Evolutionary conservation across 2,113 vertebrate genomes (phyloP).

Genomic region (Cyprinodon variegatus): DNA sequence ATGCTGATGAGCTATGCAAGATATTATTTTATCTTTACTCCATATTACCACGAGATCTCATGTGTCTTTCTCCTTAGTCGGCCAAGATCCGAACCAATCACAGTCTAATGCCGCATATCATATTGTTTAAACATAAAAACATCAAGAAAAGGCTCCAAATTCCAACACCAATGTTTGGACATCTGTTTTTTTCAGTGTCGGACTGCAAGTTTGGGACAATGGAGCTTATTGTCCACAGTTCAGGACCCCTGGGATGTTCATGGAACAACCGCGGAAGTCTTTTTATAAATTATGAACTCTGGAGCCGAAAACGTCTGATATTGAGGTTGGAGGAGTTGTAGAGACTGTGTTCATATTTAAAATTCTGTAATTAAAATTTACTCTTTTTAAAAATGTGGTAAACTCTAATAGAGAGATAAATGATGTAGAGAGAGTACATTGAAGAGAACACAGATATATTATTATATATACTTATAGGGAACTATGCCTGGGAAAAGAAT

Average conservation of each 20-base stretch:
- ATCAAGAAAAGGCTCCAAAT: constrained; percentile 4
- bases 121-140: constrained; percentile 28
- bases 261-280: constrained; percentile 55
- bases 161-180: constrained; percentile 44
- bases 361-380: neutral
- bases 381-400: neutral
- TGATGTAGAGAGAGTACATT: neutral
- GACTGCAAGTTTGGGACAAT: constrained; percentile 66
- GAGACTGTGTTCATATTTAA: neutral
- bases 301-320: constrained; percentile 10
- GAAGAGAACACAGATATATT: neutral
- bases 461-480: no score
- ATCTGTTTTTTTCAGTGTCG: constrained; percentile 67
- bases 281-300: constrained; percentile 61
- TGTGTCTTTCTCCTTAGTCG: neutral
- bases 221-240: constrained; percentile 63
- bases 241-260: constrained; percentile 48
- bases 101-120: constrained; percentile 21
- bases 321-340: neutral
- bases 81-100: neutral
- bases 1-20: no score
- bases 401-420: neutral
- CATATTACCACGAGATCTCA: neutral
- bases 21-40: no score
- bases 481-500: neutral